Evolutionary conservation across 2,888 invertebrate genomes (phyloP).

Genomic region (Sesia bembeciformis): DNA sequence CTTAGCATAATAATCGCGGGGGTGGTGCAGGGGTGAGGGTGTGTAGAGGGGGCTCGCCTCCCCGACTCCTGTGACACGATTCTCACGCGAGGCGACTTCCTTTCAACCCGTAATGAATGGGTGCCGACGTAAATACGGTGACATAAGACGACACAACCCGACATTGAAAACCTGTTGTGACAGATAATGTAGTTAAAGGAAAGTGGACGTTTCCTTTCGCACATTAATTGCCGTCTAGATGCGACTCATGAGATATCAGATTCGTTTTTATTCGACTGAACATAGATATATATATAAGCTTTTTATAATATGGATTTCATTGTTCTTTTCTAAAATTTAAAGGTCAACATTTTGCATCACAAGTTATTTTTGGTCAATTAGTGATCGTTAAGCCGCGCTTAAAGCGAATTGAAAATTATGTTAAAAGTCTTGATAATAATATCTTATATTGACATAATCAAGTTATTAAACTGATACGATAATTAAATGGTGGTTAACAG

Average conservation of each 20-base stretch:
- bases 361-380: too few species aligned
- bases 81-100: constrained; percentile 68
- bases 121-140: constrained; percentile 50
- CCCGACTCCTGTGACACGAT: constrained; percentile 61
- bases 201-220: constrained; percentile 9
- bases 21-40: constrained; percentile 21
- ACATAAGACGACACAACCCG: constrained; percentile 13
- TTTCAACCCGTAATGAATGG: constrained; percentile 67
- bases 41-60: constrained; percentile 21
- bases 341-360: too few species aligned
- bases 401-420: background rate
- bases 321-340: too few species aligned
- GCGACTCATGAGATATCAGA: too few species aligned
- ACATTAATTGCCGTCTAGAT: background rate
- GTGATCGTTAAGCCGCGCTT: too few species aligned
- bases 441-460: background rate
- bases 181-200: constrained; percentile 3
- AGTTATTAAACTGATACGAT: background rate
- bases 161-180: constrained; percentile 42
- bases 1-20: constrained; percentile 72
- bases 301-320: too few species aligned
- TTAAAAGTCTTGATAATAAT: background rate
- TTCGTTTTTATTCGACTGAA: too few species aligned
- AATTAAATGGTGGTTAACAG: background rate
- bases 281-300: too few species aligned